A percentile compares a stretch with the other conserved stretches of the same genome.
phyloP scores from a whole-genome alignment of 2,888 invertebrate genomes.

The Diarsia dahlii region DNA sequence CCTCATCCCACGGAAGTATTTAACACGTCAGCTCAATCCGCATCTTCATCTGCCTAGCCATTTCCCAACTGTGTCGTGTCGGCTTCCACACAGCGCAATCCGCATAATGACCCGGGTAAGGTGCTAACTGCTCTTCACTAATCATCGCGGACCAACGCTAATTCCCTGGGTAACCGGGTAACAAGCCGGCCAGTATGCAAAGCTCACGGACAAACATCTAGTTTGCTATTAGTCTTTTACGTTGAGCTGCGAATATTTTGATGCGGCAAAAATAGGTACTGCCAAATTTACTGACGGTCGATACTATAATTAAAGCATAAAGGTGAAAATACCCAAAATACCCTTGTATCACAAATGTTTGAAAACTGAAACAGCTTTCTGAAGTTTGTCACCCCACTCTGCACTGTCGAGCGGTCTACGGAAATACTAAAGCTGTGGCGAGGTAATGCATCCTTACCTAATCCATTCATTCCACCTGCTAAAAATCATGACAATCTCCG shows the following conservation, averaged over 20 bases:
- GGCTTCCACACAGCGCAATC: slow-evolving; percentile 17
- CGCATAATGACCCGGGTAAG: slow-evolving; percentile 48
- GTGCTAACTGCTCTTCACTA: slow-evolving; percentile 64
- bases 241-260: slow-evolving; percentile 60
- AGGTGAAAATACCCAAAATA: too few relatives aligned
- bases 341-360: too few relatives aligned
- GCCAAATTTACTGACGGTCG: neutral
- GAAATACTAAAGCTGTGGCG: too few relatives aligned
- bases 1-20: slow-evolving; percentile 25
- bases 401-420: too few relatives aligned
- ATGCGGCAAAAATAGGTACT: slow-evolving; percentile 54
- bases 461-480: too few relatives aligned
- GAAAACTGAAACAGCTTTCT: too few relatives aligned
- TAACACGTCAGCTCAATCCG: slow-evolving; percentile 50
- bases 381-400: too few relatives aligned
- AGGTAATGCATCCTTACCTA: too few relatives aligned
- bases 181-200: slow-evolving; percentile 84
- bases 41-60: slow-evolving; percentile 3
- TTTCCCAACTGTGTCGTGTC: too few relatives aligned
- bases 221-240: slow-evolving; percentile 83
- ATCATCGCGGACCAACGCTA: slow-evolving; percentile 71
- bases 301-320: too few relatives aligned
- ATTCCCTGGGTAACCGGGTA: slow-evolving; percentile 81
- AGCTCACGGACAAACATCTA: slow-evolving; percentile 84
- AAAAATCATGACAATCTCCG: too few relatives aligned